Evolutionary conservation across 1,140 invertebrate genomes (phyloP).

Genomic region (Nixonia krombeini): DNA sequence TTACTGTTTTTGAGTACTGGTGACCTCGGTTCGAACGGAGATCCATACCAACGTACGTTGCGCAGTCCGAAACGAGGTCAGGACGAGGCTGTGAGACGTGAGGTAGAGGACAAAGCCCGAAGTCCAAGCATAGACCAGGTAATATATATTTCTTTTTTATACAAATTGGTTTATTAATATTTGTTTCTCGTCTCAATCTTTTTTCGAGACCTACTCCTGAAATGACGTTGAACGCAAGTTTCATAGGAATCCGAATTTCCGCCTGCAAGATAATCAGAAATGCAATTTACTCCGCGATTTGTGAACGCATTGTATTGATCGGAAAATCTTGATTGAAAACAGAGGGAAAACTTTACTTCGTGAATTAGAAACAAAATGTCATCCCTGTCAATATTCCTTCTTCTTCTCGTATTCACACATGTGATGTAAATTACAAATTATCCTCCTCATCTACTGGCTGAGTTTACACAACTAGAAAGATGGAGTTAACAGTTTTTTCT

Average conservation of each 20-base stretch:
- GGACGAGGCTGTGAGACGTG: constrained; percentile 52
- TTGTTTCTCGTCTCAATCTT: constrained; percentile 18
- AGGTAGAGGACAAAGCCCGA: constrained; percentile 80
- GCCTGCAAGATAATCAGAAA: too few relatives aligned
- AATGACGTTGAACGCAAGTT: background rate
- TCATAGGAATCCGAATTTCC: background rate
- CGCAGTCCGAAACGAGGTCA: constrained; percentile 83
- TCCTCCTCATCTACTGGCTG: too few relatives aligned
- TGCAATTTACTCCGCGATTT: too few relatives aligned
- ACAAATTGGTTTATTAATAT: constrained; percentile 21
- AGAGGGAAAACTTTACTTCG: too few relatives aligned
- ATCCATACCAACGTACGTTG: constrained; percentile 89
- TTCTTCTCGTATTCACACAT: too few relatives aligned
- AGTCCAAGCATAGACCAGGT: constrained; percentile 95
- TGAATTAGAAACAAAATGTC: too few relatives aligned
- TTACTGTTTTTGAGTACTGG: constrained; percentile 87
- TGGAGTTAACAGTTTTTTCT: too few relatives aligned
- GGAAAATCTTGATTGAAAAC: too few relatives aligned
- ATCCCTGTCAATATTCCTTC: too few relatives aligned
- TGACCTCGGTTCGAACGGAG: constrained; percentile 87
- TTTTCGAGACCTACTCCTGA: constrained; percentile 1
- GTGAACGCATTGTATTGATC: too few relatives aligned
- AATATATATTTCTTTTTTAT: constrained; percentile 57
- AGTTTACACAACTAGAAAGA: too few relatives aligned
- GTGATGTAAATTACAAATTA: too few relatives aligned